phyloP scores from a whole-genome alignment of 2,113 vertebrate genomes.

The Eptesicus fuscus region DNA sequence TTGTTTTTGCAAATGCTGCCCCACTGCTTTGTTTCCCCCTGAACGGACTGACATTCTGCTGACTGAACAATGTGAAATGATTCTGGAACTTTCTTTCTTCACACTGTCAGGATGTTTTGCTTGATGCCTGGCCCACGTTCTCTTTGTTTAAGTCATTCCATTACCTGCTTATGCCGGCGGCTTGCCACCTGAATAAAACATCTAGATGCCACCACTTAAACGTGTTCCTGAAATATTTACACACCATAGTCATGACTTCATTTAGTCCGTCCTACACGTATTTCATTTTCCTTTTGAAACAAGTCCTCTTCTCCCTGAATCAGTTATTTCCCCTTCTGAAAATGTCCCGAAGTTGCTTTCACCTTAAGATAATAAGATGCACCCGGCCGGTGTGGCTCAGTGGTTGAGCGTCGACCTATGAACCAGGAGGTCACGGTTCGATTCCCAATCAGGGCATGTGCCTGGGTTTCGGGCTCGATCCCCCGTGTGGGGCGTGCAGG shows the following conservation, averaged over 20 bases:
- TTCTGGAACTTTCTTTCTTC: neutral
- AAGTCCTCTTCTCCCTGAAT: neutral
- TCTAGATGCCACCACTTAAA: neutral
- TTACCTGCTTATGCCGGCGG: neutral
- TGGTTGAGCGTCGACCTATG: too few relatives aligned
- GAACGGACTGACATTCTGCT: neutral
- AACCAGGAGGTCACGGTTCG: too few relatives aligned
- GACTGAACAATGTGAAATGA: slow-evolving; percentile 17
- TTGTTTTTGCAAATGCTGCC: slow-evolving; percentile 38
- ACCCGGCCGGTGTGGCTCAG: too few relatives aligned
- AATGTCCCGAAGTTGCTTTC: slow-evolving; percentile 8
- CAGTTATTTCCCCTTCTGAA: slow-evolving; percentile 21
- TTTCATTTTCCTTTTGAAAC: slow-evolving; percentile 48
- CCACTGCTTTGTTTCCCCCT: neutral
- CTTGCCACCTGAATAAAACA: slow-evolving; percentile 13
- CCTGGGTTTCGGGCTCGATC: too few relatives aligned
- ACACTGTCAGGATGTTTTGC: neutral
- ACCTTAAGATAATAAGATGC: neutral
- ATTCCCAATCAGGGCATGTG: too few relatives aligned
- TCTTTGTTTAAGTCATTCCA: neutral
- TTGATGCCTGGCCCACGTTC: neutral
- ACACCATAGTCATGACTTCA: neutral
- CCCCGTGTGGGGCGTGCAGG: too few relatives aligned
- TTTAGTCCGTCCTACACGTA: neutral
- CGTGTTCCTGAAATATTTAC: slow-evolving; percentile 51